Conservation (phyloP, 64 coral and sea anemone species). For the Platygyra sinensis region DNA sequence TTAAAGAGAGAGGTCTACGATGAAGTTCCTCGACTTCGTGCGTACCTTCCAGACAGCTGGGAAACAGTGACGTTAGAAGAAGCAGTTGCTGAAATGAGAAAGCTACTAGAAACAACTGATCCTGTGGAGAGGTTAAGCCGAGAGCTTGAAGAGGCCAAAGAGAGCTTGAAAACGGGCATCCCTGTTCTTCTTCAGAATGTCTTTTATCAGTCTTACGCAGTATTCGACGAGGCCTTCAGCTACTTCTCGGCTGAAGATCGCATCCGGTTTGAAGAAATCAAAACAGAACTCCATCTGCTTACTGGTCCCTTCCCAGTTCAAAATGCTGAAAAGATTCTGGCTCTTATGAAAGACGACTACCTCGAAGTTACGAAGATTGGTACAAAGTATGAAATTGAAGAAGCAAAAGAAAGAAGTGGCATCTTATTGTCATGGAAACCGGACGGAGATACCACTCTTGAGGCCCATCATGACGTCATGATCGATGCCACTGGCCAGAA, state of each 20-base stretch:
- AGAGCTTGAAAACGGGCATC: conserved; percentile 35
- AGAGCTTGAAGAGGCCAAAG: conserved; percentile 55
- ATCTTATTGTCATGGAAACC: conserved; percentile 41
- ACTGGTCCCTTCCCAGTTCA: conserved; percentile 61
- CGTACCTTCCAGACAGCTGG: conserved; percentile 45
- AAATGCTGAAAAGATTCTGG: conserved; percentile 62
- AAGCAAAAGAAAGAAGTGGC: conserved; percentile 21
- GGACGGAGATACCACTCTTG: neutral
- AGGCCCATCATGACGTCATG: conserved; percentile 46
- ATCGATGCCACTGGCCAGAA: conserved; percentile 70
- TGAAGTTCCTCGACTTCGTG: conserved; percentile 41
- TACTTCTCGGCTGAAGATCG: conserved; percentile 70
- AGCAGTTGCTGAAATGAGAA: conserved; percentile 21
- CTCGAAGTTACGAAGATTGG: conserved; percentile 50
- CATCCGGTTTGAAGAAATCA: conserved; percentile 51
- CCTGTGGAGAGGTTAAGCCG: conserved; percentile 30
- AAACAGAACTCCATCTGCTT: conserved; percentile 45
- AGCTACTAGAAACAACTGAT: conserved; percentile 8
- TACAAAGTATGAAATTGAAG: conserved; percentile 37
- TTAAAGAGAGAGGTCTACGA: conserved; percentile 61
- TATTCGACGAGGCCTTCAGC: conserved; percentile 48
- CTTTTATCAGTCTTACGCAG: conserved; percentile 56
- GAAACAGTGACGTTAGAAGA: conserved; percentile 37
- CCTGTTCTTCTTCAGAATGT: conserved; percentile 46
- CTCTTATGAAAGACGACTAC: conserved; percentile 47